Evolutionary conservation across 1,140 invertebrate genomes (phyloP), one percentile per base, ranked within the genome.

Genomic region (Heliconius hewitsoni): DNA sequence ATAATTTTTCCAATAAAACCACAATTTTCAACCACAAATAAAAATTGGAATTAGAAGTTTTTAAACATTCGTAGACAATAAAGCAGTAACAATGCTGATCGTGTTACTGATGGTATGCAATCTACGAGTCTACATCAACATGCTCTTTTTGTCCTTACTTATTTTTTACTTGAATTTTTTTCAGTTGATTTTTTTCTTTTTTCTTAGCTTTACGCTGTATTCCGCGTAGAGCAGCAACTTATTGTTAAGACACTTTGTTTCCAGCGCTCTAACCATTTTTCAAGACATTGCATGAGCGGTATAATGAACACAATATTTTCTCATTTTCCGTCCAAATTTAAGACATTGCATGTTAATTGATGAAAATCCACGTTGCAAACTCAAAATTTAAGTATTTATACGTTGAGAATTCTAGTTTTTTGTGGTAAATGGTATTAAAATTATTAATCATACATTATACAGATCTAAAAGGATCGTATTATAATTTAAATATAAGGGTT

Each of bases 21-120:
- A 52, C 3, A 6, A 18, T 52, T 52, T 1, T 19, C 50, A 30
- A 66, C 60, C 27, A 66, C 60, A 9, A 66, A 66, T 66, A 66
- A 66, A 66, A 66, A 60, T 42, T 11, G 60, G 55, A 55, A 57
- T 57, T 57, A 72, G 19, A 72, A 72, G 39, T 77, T 85, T 79
- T 83, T 60, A 82, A 85, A 85, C 82, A 85, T 77, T 83, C 79
- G 82, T 83, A 85, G 82, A 85, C 84, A 85, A 83, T 85, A 85
- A 76, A 77, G 80, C 84, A 81, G 78, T 80, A 76, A 85, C 84
- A 85, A 85, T 78, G 74, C 77, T 83, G 76, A 76, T 81, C 83
- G 23, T 27, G 79, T 84, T 82, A 80, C 83, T 52, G 71, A 76
- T 73, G 79, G 81, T 60, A 80, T 84, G 82, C 70, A 52, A 82